Percentiles rank a stretch among this genome's conserved stretches.
Evolutionary conservation across 2,888 invertebrate species (phyloP).

Genomic region (Orthosia gothica): DNA sequence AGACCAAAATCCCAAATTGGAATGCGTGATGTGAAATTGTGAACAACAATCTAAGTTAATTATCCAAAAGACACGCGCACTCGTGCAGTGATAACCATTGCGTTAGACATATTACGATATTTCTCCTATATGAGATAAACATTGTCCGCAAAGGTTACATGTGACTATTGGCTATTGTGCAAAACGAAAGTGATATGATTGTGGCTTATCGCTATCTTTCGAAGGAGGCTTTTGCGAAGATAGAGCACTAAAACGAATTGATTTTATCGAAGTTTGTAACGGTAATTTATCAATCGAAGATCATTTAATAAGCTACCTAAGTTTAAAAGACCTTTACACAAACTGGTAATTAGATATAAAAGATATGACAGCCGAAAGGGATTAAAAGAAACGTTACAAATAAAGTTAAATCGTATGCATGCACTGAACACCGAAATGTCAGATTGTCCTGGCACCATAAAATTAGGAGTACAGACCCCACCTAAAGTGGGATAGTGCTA

Average conservation of each 20-base stretch:
- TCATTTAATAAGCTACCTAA: background rate
- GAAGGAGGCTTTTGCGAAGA: slow-evolving; percentile 7
- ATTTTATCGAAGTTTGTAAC: background rate
- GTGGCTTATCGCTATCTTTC: background rate
- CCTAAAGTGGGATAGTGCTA: too few relatives aligned
- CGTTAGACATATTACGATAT: slow-evolving; percentile 34
- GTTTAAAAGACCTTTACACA: background rate
- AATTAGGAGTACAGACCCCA: too few relatives aligned
- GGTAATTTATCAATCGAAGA: too few relatives aligned
- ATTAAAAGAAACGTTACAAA: background rate
- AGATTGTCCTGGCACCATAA: too few relatives aligned
- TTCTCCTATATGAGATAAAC: slow-evolving; percentile 43
- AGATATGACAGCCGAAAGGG: background rate
- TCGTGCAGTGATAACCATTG: slow-evolving; percentile 30
- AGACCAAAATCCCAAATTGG: background rate
- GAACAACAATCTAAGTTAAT: slow-evolving; percentile 36
- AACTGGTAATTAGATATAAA: background rate
- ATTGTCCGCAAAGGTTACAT: slow-evolving; percentile 37
- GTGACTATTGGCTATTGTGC: slow-evolving; percentile 39
- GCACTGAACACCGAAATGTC: background rate
- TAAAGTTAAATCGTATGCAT: too few relatives aligned
- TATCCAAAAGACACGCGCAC: slow-evolving; percentile 53
- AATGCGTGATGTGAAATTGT: slow-evolving; percentile 19
- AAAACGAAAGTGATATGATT: slow-evolving; percentile 32
- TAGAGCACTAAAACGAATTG: background rate